Evolutionary conservation across 2,113 vertebrate genomes (phyloP).

Genomic region (Glareola pratincola): DNA sequence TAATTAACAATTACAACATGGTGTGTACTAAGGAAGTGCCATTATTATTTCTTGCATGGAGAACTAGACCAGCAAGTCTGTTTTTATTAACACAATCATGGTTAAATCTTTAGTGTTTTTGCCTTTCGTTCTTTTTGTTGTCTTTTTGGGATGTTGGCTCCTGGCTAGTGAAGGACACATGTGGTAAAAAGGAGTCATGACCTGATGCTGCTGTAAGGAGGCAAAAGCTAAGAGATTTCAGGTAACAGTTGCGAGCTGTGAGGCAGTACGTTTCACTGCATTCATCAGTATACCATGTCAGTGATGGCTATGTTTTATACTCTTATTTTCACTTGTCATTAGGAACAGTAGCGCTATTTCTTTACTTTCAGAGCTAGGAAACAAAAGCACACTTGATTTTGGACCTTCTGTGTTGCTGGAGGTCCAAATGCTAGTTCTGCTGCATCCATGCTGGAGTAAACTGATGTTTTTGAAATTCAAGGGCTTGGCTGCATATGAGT

Average conservation of each 20-base stretch:
- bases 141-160: not conserved
- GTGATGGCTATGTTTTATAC: not conserved
- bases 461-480: not conserved
- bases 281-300: not conserved
- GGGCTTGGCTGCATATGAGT: not conserved
- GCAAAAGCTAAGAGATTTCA: not conserved
- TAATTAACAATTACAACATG: not conserved
- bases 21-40: not conserved
- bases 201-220: not conserved
- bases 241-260: not conserved
- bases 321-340: not conserved
- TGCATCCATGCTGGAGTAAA: not conserved
- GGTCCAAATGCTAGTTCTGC: not conserved
- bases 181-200: not conserved
- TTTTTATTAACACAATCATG: not conserved
- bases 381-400: not conserved
- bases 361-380: not conserved
- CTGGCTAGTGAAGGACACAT: rapidly evolving
- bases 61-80: not conserved
- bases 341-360: not conserved
- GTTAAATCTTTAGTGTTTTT: not conserved
- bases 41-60: not conserved
- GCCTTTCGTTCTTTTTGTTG: not conserved
- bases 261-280: not conserved
- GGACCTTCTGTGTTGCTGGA: not conserved